phyloP scores from a whole-genome alignment of 2,113 vertebrate genomes.

The Brienomyrus brachyistius region DNA sequence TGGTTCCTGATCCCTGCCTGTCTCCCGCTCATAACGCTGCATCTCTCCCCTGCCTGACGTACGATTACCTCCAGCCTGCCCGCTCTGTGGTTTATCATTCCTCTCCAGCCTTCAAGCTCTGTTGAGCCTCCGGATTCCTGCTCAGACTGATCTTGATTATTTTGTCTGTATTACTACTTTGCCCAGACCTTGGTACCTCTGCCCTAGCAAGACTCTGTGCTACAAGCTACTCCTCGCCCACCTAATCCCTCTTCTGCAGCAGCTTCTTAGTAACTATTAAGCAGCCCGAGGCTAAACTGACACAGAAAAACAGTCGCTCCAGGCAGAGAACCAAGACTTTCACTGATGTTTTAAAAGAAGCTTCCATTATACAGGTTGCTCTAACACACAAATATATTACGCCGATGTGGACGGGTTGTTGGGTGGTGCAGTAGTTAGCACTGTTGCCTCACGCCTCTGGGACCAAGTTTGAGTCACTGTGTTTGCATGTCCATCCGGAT shows the following conservation, averaged over 20 bases:
- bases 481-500: not conserved
- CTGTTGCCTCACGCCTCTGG: not conserved
- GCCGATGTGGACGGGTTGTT: not conserved
- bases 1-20: not conserved
- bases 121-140: not conserved
- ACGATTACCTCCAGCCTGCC: not conserved
- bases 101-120: not conserved
- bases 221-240: not conserved
- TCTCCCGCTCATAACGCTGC: not conserved
- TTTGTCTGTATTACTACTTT: not conserved
- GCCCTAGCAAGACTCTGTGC: not conserved
- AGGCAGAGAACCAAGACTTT: not conserved
- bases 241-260: not conserved
- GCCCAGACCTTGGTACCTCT: not conserved
- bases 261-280: not conserved
- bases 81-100: not conserved
- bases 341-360: not conserved
- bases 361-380: not conserved
- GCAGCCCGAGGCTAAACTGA: not conserved
- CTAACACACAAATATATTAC: not conserved
- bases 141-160: not conserved
- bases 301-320: not conserved
- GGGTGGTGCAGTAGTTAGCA: not conserved
- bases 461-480: not conserved
- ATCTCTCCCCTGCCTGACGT: not conserved